Percentiles rank a stretch among this genome's conserved stretches.
Conservation (phyloP, 2,113 vertebrate genomes). For the Sander vitreus region DNA sequence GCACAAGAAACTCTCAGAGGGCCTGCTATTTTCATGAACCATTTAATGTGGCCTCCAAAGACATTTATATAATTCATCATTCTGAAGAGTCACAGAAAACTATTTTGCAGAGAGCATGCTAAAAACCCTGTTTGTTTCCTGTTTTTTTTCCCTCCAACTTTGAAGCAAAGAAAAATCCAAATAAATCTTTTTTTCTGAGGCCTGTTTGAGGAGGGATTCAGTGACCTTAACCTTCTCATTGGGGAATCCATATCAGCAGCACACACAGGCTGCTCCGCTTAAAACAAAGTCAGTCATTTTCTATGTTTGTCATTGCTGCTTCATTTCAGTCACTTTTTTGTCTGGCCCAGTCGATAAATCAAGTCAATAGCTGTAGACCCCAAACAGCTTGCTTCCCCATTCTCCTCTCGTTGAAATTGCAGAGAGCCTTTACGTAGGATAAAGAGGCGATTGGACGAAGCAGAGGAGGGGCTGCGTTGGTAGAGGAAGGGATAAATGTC, state of each 20-base stretch:
- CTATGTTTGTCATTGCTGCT: constrained; percentile 43
- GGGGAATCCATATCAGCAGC: constrained; percentile 72
- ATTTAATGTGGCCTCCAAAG: constrained; percentile 75
- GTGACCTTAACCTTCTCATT: constrained; percentile 64
- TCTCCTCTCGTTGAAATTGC: constrained; percentile 29
- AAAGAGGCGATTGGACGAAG: constrained; percentile 24
- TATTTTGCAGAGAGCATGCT: constrained; percentile 27
- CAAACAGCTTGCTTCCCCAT: constrained; percentile 31
- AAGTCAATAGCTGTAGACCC: constrained; percentile 35
- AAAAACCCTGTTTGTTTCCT: constrained; percentile 58
- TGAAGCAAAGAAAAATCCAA: constrained; percentile 47
- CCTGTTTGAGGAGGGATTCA: constrained; percentile 63
- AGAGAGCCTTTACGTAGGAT: constrained; percentile 34
- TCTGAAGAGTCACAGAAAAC: constrained; percentile 59
- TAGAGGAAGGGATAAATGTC: constrained; percentile 38
- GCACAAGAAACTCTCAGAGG: constrained; percentile 58
- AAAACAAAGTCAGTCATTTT: constrained; percentile 43
- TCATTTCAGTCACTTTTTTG: constrained; percentile 47
- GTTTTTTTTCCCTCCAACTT: constrained; percentile 33
- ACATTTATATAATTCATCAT: constrained; percentile 77
- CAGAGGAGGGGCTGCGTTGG: not conserved
- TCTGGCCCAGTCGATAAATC: constrained; percentile 47
- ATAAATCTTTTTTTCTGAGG: constrained; percentile 36
- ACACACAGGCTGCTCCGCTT: constrained; percentile 46
- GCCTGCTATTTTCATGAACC: constrained; percentile 70